Conservation (phyloP, 2,113 vertebrate genomes). For the Spea bombifrons region DNA sequence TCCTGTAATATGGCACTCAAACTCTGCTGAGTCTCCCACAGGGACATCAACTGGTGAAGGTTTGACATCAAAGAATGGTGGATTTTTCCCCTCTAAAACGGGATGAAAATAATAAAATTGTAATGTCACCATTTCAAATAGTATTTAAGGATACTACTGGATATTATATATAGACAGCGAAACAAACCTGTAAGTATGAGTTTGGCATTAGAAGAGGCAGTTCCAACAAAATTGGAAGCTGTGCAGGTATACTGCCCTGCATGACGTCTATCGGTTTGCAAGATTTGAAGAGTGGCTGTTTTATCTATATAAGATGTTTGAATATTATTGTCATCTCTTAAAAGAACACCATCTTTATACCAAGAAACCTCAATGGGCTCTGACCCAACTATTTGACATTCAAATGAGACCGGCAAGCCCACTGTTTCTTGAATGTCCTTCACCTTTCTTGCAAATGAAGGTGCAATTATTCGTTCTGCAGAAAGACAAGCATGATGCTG, state of each 20-base stretch:
- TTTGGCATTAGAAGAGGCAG: slow-evolving; percentile 80
- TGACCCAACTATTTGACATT: slow-evolving; percentile 77
- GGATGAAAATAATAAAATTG: slow-evolving; percentile 47
- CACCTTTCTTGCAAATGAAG: slow-evolving; percentile 82
- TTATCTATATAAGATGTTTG: slow-evolving; percentile 77
- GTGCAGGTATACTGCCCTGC: slow-evolving; percentile 81
- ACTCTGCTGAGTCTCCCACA: slow-evolving; percentile 80
- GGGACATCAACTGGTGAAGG: slow-evolving; percentile 74
- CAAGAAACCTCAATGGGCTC: slow-evolving; percentile 79
- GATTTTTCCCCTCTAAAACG: slow-evolving; percentile 82
- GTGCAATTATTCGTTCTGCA: slow-evolving; percentile 82
- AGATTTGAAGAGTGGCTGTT: slow-evolving; percentile 72
- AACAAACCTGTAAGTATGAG: slow-evolving; percentile 84
- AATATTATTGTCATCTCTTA: slow-evolving; percentile 65
- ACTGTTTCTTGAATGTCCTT: slow-evolving; percentile 77
- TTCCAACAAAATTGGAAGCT: slow-evolving; percentile 80
- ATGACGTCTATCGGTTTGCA: slow-evolving; percentile 68
- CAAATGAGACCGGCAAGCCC: slow-evolving; percentile 71
- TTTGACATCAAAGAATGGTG: slow-evolving; percentile 86
- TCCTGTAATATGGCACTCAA: slow-evolving; percentile 89
- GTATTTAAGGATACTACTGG: background rate
- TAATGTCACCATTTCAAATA: background rate
- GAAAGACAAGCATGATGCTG: slow-evolving; percentile 49
- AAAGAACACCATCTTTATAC: slow-evolving; percentile 75
- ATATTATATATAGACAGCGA: slow-evolving; percentile 26